Evolutionary conservation across 2,797 vertebrate species (phyloP).

Genomic region (Chloroceryle amazona): DNA sequence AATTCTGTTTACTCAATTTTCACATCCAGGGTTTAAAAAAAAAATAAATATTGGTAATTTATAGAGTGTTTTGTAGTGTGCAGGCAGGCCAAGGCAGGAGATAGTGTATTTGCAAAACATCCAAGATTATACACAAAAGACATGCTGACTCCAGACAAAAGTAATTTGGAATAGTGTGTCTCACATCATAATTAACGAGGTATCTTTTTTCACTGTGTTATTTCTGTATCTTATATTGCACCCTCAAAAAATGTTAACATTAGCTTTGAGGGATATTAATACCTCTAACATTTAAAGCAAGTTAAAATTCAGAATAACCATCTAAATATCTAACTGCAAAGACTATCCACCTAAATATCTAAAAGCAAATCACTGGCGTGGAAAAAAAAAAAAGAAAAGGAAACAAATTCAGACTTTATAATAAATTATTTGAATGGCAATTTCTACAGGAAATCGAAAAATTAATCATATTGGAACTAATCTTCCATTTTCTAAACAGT

Average conservation of each 20-base stretch:
- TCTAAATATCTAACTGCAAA: not conserved
- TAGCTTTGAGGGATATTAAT: not conserved
- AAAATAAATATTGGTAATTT: conserved; percentile 28
- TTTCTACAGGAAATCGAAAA: not conserved
- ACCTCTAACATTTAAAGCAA: not conserved
- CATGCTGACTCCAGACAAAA: not conserved
- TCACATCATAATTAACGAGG: not conserved
- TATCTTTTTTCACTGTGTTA: not conserved
- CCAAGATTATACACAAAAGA: not conserved
- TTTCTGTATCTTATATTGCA: not conserved
- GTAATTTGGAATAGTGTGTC: not conserved
- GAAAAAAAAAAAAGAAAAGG: not conserved
- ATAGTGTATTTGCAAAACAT: not conserved
- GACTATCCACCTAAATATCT: not conserved
- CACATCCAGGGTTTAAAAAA: not conserved
- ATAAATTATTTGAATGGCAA: not conserved
- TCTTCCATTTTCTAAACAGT: not conserved
- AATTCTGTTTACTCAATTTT: not conserved
- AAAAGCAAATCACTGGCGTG: not conserved
- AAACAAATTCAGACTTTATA: not conserved
- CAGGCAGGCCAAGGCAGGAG: not conserved
- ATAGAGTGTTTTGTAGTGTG: not conserved
- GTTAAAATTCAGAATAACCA: not conserved
- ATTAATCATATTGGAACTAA: not conserved
- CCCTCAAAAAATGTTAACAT: not conserved